A percentile compares a stretch with the other conserved stretches of the same genome.
Evolutionary conservation across 1,140 invertebrate genomes (phyloP).

Genomic region (Panulirus ornatus): DNA sequence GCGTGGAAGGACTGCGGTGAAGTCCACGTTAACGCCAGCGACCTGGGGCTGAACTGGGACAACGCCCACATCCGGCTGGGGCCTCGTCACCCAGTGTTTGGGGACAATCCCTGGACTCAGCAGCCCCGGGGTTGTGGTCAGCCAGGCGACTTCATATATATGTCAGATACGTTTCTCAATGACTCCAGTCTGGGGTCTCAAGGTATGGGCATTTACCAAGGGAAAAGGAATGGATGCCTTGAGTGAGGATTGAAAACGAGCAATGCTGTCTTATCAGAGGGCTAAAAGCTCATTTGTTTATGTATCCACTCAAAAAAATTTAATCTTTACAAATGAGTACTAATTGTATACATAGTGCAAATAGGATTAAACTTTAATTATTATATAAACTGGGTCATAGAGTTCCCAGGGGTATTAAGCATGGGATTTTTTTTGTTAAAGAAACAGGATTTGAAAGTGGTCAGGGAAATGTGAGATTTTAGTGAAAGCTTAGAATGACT

Average conservation of each 20-base stretch:
- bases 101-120: constrained; percentile 81
- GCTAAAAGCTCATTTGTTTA: neutral
- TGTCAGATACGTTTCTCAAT: constrained; percentile 78
- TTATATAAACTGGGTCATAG: neutral
- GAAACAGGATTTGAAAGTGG: no score
- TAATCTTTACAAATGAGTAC: neutral
- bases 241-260: neutral
- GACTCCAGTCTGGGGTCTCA: neutral
- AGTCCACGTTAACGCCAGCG: no score
- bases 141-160: constrained; percentile 81
- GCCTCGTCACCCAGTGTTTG: constrained; percentile 79
- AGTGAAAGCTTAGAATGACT: no score
- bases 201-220: constrained; percentile 11
- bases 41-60: constrained; percentile 6
- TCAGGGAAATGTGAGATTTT: no score
- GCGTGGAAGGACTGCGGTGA: neutral
- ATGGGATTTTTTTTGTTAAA: no score
- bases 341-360: neutral
- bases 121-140: constrained; percentile 82
- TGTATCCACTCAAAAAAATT: neutral
- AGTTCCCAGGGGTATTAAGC: no score
- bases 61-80: constrained; percentile 77
- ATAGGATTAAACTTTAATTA: neutral
- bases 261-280: neutral
- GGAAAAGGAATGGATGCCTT: neutral